Conservation (phyloP, 2,888 invertebrate genomes). For the Drosophila suboccidentalis region DNA sequence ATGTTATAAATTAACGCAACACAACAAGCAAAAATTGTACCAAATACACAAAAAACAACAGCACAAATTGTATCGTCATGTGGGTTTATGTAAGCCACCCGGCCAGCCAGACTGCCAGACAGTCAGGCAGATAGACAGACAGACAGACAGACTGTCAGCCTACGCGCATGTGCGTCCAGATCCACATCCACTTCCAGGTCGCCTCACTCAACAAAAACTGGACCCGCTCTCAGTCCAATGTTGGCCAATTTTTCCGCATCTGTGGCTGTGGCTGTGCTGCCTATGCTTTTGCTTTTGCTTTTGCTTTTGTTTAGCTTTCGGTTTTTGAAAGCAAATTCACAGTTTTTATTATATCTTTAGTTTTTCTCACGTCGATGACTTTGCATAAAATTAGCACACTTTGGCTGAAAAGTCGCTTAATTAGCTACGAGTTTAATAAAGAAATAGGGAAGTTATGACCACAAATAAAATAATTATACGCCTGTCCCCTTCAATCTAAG, state of each 20-base stretch:
- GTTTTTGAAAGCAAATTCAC: conserved; percentile 29
- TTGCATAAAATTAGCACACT: conserved; percentile 69
- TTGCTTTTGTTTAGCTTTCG: conserved; percentile 47
- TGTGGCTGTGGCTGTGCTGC: conserved; percentile 16
- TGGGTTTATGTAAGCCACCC: conserved; percentile 72
- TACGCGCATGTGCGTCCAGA: conserved; percentile 70
- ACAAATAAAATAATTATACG: conserved; percentile 47
- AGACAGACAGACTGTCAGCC: conserved; percentile 39
- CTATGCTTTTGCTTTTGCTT: conserved; percentile 22
- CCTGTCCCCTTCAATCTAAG: conserved; percentile 44
- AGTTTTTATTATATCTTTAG: conserved; percentile 33
- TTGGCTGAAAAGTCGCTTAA: conserved; percentile 57
- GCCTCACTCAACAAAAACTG: conserved; percentile 32
- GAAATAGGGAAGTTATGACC: conserved; percentile 53
- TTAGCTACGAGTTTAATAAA: conserved; percentile 45
- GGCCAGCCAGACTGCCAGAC: conserved; percentile 31
- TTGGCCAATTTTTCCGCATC: conserved; percentile 76
- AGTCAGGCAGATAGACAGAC: conserved; percentile 17
- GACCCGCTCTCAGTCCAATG: conserved; percentile 29
- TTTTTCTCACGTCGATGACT: conserved; percentile 63
- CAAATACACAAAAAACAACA: conserved; percentile 40
- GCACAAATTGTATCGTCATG: conserved; percentile 62
- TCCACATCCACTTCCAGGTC: conserved; percentile 67
- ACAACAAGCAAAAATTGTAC: conserved; percentile 48
- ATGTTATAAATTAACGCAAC: conserved; percentile 72